phyloP scores from a whole-genome alignment of 2,113 vertebrate species.

The Protobothrops flavoviridis region DNA sequence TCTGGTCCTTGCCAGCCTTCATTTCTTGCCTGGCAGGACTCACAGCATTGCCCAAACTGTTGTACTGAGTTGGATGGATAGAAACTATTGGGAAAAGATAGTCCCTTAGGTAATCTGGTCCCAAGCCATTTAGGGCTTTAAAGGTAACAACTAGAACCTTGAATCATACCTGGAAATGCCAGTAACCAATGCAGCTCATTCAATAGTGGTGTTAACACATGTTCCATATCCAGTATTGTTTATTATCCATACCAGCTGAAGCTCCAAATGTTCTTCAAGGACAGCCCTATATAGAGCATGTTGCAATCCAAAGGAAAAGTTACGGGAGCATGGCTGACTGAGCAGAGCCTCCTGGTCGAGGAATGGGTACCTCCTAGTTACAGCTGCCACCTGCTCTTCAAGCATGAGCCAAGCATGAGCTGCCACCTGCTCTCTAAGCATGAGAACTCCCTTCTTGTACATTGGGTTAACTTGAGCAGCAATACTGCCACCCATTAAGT shows the following conservation, averaged over 20 bases:
- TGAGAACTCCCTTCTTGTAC: not conserved
- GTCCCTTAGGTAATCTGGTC: not conserved
- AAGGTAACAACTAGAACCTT: not conserved
- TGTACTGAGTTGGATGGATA: not conserved
- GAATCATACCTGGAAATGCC: not conserved
- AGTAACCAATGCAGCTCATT: not conserved
- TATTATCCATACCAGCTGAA: not conserved
- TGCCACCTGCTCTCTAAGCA: too few species aligned
- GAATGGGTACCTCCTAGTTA: not conserved
- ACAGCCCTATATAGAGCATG: not conserved
- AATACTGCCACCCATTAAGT: not conserved
- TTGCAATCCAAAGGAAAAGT: not conserved
- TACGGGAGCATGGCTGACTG: not conserved
- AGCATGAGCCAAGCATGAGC: not conserved
- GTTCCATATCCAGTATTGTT: not conserved
- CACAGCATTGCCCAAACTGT: not conserved
- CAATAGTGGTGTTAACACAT: not conserved
- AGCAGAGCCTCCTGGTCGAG: not conserved
- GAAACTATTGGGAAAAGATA: not conserved
- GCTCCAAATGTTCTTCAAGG: too few species aligned
- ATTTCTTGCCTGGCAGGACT: not conserved
- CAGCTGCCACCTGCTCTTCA: too few species aligned
- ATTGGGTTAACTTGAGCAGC: too few species aligned
- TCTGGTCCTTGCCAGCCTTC: not conserved
- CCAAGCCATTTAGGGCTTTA: not conserved